A percentile compares a stretch with the other conserved stretches of the same genome.
These are phyloP conservation scores for Azorinus chamasolen DNA, from an alignment of 2,888 invertebrate genomes.

Conservation along the genomic window DNA sequence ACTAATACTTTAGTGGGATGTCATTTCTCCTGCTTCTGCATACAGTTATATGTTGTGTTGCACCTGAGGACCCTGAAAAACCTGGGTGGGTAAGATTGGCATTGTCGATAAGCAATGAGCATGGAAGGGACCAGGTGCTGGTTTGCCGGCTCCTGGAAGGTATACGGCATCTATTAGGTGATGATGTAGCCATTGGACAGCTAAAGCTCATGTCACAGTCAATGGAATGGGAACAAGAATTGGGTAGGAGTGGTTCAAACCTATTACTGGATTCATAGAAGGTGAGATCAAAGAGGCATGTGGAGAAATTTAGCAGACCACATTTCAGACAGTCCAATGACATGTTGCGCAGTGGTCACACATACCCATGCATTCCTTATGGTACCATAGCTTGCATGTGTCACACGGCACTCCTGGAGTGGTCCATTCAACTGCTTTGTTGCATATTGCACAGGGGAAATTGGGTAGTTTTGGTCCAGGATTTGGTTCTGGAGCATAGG, in stretches of 20 bases:
- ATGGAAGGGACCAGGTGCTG: background rate
- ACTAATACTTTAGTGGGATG: slow-evolving; percentile 14
- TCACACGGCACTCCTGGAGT: slow-evolving; percentile 8
- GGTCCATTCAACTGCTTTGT: background rate
- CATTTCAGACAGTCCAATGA: background rate
- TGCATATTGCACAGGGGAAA: background rate
- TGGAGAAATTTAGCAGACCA: slow-evolving; percentile 3
- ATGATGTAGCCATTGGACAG: background rate
- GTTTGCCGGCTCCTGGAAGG: background rate
- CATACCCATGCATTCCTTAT: slow-evolving; percentile 4
- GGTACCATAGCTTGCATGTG: slow-evolving; percentile 8
- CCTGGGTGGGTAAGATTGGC: background rate
- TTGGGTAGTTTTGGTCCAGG: too few species aligned
- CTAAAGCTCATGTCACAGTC: slow-evolving; percentile 3
- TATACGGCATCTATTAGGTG: background rate
- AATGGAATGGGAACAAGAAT: background rate
- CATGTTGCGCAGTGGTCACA: background rate
- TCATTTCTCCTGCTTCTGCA: background rate
- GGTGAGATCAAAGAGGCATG: slow-evolving; percentile 2
- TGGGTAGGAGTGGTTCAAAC: background rate
- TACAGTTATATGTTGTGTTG: background rate
- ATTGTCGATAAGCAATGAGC: background rate
- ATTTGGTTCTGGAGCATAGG: slow-evolving; percentile 3
- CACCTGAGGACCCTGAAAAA: background rate
- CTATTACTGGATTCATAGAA: background rate